Evolutionary conservation across 2,888 invertebrate species (phyloP).

Genomic region (Leistus spinibarbis): DNA sequence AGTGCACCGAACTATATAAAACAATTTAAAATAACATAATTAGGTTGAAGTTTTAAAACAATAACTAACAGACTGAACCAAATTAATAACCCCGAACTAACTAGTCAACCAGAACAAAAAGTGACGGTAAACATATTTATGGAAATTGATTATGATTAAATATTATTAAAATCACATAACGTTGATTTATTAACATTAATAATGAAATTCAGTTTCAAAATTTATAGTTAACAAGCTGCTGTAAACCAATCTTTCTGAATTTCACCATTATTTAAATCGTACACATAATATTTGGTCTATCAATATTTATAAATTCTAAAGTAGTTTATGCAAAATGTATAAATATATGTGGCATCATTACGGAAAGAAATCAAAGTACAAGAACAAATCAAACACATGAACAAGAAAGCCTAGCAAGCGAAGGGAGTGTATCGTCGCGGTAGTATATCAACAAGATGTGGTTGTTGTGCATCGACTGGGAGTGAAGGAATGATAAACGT

Average conservation of each 20-base stretch:
- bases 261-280: too few species aligned
- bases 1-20: too few species aligned
- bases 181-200: neutral
- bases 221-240: too few species aligned
- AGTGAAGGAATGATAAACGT: neutral
- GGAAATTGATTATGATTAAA: neutral
- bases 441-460: neutral
- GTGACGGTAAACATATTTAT: neutral
- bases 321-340: neutral
- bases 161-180: neutral
- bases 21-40: too few species aligned
- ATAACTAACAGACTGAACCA: neutral
- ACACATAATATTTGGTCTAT: too few species aligned
- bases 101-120: neutral
- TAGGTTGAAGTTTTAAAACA: too few species aligned
- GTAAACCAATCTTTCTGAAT: too few species aligned
- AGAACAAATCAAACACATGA: neutral
- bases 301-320: too few species aligned
- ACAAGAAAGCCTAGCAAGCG: neutral
- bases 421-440: too few species aligned
- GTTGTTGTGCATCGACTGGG: neutral
- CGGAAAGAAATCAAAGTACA: neutral
- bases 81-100: neutral
- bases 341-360: neutral
- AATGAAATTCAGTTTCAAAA: too few species aligned